Percentiles rank a stretch among this genome's conserved stretches.
These are phyloP conservation scores for Stegophylla sp. DNA, from an alignment of 2,888 invertebrate species.

Conservation along the genomic window DNA sequence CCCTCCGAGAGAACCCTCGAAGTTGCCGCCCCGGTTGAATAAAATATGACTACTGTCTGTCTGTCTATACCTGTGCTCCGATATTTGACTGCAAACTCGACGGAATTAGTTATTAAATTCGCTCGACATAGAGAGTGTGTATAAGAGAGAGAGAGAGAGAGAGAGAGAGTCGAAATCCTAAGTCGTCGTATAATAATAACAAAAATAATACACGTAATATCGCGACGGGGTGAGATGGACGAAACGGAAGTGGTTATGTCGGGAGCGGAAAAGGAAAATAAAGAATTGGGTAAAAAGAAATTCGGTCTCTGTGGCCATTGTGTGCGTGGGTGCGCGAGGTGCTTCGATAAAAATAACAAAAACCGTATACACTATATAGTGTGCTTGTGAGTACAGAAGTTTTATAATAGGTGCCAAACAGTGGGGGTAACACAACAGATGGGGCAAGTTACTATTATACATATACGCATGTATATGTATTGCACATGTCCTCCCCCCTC, in stretches of 20 bases:
- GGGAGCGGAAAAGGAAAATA: background rate
- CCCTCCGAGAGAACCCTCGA: background rate
- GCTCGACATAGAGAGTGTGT: too few relatives aligned
- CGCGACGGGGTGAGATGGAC: too few relatives aligned
- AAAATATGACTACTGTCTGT: background rate
- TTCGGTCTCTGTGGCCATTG: background rate
- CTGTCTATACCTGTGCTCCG: background rate
- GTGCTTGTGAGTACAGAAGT: background rate
- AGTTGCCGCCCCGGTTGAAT: conserved; percentile 24
- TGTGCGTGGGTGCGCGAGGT: background rate
- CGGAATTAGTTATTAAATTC: conserved; percentile 29
- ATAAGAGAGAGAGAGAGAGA: too few relatives aligned
- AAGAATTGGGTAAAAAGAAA: background rate
- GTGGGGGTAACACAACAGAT: conserved; percentile 18
- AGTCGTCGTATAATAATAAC: background rate
- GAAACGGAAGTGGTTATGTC: too few relatives aligned
- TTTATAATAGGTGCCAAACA: conserved; percentile 50
- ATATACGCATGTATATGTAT: background rate
- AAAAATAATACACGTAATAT: too few relatives aligned
- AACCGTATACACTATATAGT: background rate
- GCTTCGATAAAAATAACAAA: conserved; percentile 55
- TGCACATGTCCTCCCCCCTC: conserved; percentile 1
- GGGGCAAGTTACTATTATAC: conserved; percentile 27
- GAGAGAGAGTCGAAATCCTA: too few relatives aligned
- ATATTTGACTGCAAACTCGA: background rate